These are phyloP conservation scores for Schizothorax lantsangensis DNA, from an alignment of 2,797 vertebrate genomes.

Conservation along the genomic window DNA sequence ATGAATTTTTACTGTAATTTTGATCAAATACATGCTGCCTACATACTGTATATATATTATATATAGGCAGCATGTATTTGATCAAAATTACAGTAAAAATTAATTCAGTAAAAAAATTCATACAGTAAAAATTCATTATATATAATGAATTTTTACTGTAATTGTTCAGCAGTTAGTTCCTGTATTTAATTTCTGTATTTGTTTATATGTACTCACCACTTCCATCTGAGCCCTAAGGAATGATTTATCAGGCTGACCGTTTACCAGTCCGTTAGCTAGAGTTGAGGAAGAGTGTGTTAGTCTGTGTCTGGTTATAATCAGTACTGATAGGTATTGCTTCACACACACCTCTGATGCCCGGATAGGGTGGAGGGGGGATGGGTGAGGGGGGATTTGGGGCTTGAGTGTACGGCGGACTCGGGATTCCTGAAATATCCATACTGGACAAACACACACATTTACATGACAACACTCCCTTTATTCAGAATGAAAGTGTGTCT, in stretches of 20 bases:
- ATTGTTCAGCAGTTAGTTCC: not conserved
- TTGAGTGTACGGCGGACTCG: conserved; percentile 28
- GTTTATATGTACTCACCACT: conserved; percentile 71
- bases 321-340: not conserved
- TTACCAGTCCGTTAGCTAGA: conserved; percentile 69
- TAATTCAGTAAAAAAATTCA: not conserved
- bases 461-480: not conserved
- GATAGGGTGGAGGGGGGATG: conserved; percentile 59
- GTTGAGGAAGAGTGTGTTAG: conserved; percentile 47
- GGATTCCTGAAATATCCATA: conserved; percentile 37
- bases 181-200: not conserved
- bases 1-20: not conserved
- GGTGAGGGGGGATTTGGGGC: conserved; percentile 5
- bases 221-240: conserved; percentile 79
- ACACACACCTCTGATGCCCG: conserved; percentile 44
- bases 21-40: not conserved
- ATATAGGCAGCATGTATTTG: too few species aligned
- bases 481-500: not conserved
- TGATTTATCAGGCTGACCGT: conserved; percentile 69
- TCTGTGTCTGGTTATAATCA: not conserved
- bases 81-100: too few species aligned
- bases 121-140: too few species aligned
- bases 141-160: too few species aligned
- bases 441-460: conserved; percentile 8
- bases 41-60: not conserved